Percentiles rank a stretch among this genome's conserved stretches.
Evolutionary conservation across 1,140 invertebrate species (phyloP).

Genomic region (Bombus impatiens): DNA sequence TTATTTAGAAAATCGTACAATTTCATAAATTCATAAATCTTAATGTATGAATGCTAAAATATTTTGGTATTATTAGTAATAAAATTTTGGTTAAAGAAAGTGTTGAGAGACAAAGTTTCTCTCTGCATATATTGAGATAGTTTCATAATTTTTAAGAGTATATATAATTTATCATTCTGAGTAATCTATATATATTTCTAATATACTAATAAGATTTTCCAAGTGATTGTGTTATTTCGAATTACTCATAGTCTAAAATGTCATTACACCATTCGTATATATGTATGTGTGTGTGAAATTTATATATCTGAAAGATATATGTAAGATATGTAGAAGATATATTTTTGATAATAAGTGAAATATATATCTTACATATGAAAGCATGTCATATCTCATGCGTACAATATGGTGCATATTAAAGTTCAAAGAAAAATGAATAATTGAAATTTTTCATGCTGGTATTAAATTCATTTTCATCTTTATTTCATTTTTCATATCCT

Average conservation of each 20-base stretch:
- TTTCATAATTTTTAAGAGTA: not conserved
- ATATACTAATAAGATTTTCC: too few relatives aligned
- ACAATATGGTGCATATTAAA: not conserved
- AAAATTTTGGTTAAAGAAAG: not conserved
- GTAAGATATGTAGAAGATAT: not conserved
- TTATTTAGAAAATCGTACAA: not conserved
- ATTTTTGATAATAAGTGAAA: not conserved
- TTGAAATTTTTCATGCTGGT: constrained; percentile 2
- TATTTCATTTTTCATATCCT: constrained; percentile 55
- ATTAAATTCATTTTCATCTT: constrained; percentile 46
- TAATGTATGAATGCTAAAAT: not conserved
- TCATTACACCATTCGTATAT: not conserved
- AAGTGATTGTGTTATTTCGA: not conserved
- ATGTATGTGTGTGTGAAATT: not conserved
- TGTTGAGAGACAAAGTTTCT: not conserved
- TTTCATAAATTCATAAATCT: too few relatives aligned
- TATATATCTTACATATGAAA: not conserved
- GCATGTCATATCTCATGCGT: not conserved
- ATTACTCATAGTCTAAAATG: not conserved
- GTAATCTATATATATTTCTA: not conserved
- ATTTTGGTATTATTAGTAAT: not conserved
- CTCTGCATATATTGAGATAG: not conserved
- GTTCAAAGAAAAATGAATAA: not conserved
- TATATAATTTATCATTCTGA: not conserved
- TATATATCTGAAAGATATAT: not conserved